Percentiles rank a stretch among this genome's conserved stretches.
Conservation (phyloP, 2,113 vertebrate genomes). For the Todiramphus saurophagus region DNA sequence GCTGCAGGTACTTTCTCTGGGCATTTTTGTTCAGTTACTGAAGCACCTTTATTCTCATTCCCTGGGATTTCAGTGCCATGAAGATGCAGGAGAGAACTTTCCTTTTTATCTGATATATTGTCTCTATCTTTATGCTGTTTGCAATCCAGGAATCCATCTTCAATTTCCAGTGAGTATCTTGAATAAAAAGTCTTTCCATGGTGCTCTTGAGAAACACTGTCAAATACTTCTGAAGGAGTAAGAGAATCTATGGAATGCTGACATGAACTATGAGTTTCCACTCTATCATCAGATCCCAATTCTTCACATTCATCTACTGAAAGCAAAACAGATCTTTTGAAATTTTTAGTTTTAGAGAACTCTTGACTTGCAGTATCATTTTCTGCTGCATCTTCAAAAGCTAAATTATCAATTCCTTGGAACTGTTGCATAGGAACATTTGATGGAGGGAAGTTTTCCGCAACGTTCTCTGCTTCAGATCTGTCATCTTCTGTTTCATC, state of each 20-base stretch:
- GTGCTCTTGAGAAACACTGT: conserved; percentile 72
- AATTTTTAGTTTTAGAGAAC: conserved; percentile 81
- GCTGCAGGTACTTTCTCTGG: not conserved
- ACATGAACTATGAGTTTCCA: conserved; percentile 72
- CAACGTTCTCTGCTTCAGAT: conserved; percentile 86
- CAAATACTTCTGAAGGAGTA: conserved; percentile 88
- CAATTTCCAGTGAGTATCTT: conserved; percentile 43
- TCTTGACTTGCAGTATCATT: conserved; percentile 78
- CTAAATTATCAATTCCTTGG: conserved; percentile 93
- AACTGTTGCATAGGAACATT: conserved; percentile 80
- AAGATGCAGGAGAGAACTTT: not conserved
- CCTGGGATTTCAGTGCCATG: not conserved
- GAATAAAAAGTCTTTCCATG: conserved; percentile 53
- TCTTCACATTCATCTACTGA: conserved; percentile 99
- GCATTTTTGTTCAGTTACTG: conserved; percentile 17
- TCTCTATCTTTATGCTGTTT: conserved; percentile 39
- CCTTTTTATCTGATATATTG: not conserved
- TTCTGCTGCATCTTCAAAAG: conserved; percentile 90
- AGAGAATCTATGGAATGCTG: conserved; percentile 61
- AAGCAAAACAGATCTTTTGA: conserved; percentile 91
- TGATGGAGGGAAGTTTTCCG: conserved; percentile 57
- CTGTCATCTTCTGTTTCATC: conserved; percentile 92
- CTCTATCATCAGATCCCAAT: conserved; percentile 88
- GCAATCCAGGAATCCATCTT: conserved; percentile 44
- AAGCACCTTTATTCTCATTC: conserved; percentile 38